Conservation (phyloP, 2,888 invertebrate genomes). For the Bhutanitis thaidina region DNA sequence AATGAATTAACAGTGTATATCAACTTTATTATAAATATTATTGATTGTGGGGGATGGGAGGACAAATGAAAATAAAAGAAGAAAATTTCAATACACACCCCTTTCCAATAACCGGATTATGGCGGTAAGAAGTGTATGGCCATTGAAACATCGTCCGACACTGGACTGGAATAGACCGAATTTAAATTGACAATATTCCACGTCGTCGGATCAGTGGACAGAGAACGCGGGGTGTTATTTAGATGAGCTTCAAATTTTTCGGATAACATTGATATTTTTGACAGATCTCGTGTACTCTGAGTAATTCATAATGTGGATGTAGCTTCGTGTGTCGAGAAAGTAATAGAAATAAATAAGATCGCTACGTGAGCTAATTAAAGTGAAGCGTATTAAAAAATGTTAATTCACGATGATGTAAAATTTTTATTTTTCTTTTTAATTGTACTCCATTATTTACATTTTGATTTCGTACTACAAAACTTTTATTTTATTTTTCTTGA, state of each 20-base stretch:
- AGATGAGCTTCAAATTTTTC: constrained; percentile 59
- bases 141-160: constrained; percentile 65
- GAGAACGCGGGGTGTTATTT: constrained; percentile 44
- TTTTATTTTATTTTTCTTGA: too few species aligned
- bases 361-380: too few species aligned
- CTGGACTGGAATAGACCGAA: constrained; percentile 61
- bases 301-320: background rate
- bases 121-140: constrained; percentile 50
- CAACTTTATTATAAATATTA: too few species aligned
- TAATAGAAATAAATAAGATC: too few species aligned
- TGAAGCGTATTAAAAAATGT: too few species aligned
- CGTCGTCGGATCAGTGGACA: constrained; percentile 48
- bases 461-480: too few species aligned
- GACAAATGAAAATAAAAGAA: constrained; percentile 29
- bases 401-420: too few species aligned
- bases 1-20: too few species aligned
- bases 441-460: too few species aligned
- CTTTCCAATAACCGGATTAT: constrained; percentile 65
- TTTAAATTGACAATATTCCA: constrained; percentile 68
- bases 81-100: constrained; percentile 41
- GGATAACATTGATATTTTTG: constrained; percentile 31
- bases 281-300: constrained; percentile 23
- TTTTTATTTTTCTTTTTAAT: too few species aligned
- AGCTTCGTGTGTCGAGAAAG: background rate
- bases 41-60: background rate